phyloP scores from a whole-genome alignment of 2,797 vertebrate species.

The Anguilla pacifica region DNA sequence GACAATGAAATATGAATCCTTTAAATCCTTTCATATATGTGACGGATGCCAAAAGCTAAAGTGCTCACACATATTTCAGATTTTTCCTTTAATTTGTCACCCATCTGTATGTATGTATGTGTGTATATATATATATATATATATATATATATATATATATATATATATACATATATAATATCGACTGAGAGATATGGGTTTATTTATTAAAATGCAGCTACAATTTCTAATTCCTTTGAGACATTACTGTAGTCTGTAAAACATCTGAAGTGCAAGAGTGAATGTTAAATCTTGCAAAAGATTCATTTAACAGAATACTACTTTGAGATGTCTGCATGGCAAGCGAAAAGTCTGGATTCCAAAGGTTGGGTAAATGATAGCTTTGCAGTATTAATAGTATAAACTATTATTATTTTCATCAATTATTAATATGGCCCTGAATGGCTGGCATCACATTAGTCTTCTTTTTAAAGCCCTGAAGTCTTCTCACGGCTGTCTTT shows the following conservation, averaged over 20 bases:
- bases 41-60: background rate
- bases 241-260: background rate
- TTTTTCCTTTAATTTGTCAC: too few species aligned
- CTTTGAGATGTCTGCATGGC: constrained; percentile 32
- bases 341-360: constrained; percentile 43
- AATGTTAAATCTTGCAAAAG: constrained; percentile 20
- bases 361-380: constrained; percentile 46
- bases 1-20: background rate
- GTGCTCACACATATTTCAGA: background rate
- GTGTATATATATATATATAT: too few species aligned
- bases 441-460: constrained; percentile 52
- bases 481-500: constrained; percentile 37
- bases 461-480: constrained; percentile 56
- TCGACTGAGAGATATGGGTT: background rate
- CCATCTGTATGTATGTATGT: background rate
- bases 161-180: too few species aligned
- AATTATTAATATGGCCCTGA: constrained; percentile 55
- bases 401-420: constrained; percentile 58
- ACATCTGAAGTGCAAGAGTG: background rate
- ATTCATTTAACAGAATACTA: constrained; percentile 37
- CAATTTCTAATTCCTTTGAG: background rate
- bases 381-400: constrained; percentile 50
- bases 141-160: too few species aligned
- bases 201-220: background rate
- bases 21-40: background rate